These are phyloP conservation scores for Turnix velox DNA, from an alignment of 2,113 vertebrate species.

Conservation along the genomic window DNA sequence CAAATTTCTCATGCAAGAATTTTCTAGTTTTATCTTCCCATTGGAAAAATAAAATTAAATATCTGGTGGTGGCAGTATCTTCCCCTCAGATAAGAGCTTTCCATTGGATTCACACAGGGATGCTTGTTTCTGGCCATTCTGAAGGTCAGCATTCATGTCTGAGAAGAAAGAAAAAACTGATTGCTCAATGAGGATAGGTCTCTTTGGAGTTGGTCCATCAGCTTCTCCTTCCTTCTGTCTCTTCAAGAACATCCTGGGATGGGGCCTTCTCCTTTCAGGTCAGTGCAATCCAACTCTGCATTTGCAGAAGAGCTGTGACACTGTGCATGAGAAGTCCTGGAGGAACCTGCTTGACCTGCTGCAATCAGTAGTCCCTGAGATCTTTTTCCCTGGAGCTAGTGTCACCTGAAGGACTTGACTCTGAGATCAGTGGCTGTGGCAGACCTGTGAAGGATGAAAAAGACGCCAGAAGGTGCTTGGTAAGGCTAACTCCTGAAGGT, in stretches of 20 bases:
- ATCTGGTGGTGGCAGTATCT: background rate
- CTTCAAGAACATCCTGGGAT: background rate
- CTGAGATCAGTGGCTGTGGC: background rate
- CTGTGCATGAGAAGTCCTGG: background rate
- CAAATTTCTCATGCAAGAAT: background rate
- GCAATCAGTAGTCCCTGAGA: background rate
- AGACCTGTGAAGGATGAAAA: background rate
- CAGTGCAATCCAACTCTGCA: background rate
- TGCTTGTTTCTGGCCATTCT: background rate
- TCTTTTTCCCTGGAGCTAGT: background rate
- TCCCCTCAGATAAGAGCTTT: background rate
- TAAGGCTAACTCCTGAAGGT: background rate
- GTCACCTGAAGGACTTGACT: background rate
- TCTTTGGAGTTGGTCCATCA: background rate
- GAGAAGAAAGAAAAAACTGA: too few species aligned
- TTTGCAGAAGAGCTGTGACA: background rate
- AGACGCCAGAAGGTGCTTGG: background rate
- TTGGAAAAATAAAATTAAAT: background rate
- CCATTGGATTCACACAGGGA: background rate
- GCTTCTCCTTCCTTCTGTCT: background rate
- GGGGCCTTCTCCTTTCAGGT: background rate
- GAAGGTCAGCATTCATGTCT: background rate
- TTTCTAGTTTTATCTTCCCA: background rate
- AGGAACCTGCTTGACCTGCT: background rate
- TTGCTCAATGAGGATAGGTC: too few species aligned